Evolutionary conservation across 2,797 vertebrate genomes (phyloP), one percentile per base, ranked within the genome.

Genomic region (Podarcis siculus): DNA sequence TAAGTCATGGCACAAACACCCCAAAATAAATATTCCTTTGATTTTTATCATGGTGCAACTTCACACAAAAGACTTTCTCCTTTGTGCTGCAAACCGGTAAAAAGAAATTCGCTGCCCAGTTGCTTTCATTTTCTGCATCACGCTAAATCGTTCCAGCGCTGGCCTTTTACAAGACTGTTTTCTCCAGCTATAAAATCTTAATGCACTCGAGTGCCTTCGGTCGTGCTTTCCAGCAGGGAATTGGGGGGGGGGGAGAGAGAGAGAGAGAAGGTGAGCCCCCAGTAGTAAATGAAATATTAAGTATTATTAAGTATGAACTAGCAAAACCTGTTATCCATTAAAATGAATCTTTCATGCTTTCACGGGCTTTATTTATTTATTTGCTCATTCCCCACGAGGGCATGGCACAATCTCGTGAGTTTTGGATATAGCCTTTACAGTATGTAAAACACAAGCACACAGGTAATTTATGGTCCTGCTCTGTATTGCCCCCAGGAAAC

Each of bases 221-320:
- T 92, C 81, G 87, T 89, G 89, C 89, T 79, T 91, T 92, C 92
- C 92, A 89, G 90, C 91, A 89, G 82, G 35, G 79, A 35, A 37
- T 27, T 64, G 8, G 3, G 49, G 45, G 3, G 5, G 21, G 27
- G 23, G 37, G 25, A 17, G 3, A 8, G 21, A 3, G 13, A 8
- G 19, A 12, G 30, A 92, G 92, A 95, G 92, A 95, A 95, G 93
- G 94, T 95, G 94, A 95, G 94, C 93, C 93, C 92, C 93, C 90
- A 86, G 92, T 92, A 96, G 95, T 93, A 94, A 95, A 96, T 96
- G 93, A 96, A 96, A 95, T 95, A 96, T 94, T 96, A 95, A 96
- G 94, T 93, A 87, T 83, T 93, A 95, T 96, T 96, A 95, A 96
- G 95, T 92, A 95, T 96, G 94, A 95, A 96, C 91, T 90, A 96